Conservation (phyloP, 2,797 vertebrate species). For the Hippocampus kuda region DNA sequence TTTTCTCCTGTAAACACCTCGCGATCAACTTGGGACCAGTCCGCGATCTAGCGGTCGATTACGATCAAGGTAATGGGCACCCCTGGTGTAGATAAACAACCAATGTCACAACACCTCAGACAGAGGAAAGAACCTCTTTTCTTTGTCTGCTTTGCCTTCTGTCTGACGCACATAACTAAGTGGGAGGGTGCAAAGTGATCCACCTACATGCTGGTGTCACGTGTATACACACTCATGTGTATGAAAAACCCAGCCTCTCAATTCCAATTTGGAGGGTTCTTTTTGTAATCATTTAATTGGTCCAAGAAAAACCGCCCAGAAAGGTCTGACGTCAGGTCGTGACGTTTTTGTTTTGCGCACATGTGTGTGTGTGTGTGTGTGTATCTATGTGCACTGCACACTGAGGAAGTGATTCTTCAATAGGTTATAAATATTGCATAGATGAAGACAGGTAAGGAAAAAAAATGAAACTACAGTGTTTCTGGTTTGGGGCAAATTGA, state of each 20-base stretch:
- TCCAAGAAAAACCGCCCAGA: not conserved
- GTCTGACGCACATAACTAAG: not conserved
- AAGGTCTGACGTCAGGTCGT: not conserved
- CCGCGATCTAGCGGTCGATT: no score
- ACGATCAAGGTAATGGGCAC: not conserved
- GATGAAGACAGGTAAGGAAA: not conserved
- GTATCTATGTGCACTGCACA: slow-evolving; percentile 2
- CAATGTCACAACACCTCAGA: not conserved
- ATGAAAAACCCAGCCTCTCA: slow-evolving; percentile 1
- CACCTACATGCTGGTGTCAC: not conserved
- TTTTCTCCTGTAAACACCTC: no score
- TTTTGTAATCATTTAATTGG: not conserved
- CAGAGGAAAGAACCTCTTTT: not conserved
- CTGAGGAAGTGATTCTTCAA: not conserved
- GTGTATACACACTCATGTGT: not conserved
- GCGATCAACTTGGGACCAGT: no score
- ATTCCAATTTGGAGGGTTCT: not conserved
- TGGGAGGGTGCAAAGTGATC: not conserved
- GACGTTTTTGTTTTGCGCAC: not conserved
- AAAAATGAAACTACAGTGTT: not conserved
- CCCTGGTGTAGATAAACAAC: not conserved
- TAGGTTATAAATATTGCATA: not conserved
- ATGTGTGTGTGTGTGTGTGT: not conserved
- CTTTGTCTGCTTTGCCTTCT: not conserved
- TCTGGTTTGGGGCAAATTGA: not conserved